A percentile compares a stretch with the other conserved stretches of the same genome.
Conservation (phyloP, 2,888 invertebrate species). For the Drosophila suboccidentalis region DNA sequence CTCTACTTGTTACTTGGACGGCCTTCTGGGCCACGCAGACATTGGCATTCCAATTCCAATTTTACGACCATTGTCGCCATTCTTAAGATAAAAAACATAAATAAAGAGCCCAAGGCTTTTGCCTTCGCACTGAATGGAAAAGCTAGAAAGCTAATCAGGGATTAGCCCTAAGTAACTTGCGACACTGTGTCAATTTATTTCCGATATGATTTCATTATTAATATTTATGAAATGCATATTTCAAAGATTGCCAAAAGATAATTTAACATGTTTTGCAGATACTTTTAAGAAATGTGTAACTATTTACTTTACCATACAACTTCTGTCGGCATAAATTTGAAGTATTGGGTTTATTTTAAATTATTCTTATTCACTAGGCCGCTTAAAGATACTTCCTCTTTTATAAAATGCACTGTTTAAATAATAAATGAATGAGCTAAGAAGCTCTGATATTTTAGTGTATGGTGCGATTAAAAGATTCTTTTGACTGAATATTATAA, state of each 20-base stretch:
- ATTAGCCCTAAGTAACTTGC: not conserved
- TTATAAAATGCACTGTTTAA: no score
- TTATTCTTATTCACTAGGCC: no score
- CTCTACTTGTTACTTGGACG: slow-evolving; percentile 23
- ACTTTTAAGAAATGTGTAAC: not conserved
- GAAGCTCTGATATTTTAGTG: no score
- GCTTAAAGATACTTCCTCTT: no score
- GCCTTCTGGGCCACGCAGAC: slow-evolving; percentile 42
- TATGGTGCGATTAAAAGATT: no score
- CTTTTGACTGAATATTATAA: no score
- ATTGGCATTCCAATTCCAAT: slow-evolving; percentile 57
- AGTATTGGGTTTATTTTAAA: no score
- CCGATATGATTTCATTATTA: not conserved
- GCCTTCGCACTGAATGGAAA: not conserved
- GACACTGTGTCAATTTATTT: slow-evolving; percentile 16
- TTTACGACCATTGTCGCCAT: slow-evolving; percentile 32
- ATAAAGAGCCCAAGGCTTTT: slow-evolving; percentile 31
- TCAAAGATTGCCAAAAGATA: no score
- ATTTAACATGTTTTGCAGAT: not conserved
- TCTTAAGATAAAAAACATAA: slow-evolving; percentile 29
- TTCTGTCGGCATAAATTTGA: not conserved
- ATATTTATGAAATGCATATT: not conserved
- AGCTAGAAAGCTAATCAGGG: slow-evolving; percentile 9
- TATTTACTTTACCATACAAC: no score
- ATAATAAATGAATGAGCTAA: no score